phyloP scores from a whole-genome alignment of 2,888 invertebrate species.

The Tortricodes alternella region DNA sequence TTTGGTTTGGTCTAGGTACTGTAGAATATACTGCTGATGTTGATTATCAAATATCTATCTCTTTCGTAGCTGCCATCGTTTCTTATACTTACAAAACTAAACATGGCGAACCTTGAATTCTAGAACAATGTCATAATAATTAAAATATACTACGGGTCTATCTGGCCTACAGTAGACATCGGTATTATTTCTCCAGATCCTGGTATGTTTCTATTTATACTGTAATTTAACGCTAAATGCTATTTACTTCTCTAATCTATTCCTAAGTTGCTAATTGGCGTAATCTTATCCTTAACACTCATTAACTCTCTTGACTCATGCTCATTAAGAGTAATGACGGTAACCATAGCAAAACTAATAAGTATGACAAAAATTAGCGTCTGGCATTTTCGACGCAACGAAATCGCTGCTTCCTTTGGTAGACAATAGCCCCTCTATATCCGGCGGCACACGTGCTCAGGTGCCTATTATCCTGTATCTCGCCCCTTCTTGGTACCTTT shows the following conservation, averaged over 20 bases:
- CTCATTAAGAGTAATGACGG: conserved; percentile 14
- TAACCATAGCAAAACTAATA: conserved; percentile 17
- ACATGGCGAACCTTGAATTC: too few species aligned
- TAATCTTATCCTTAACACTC: conserved; percentile 21
- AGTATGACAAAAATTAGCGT: conserved; percentile 63
- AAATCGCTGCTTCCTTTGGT: conserved; percentile 77
- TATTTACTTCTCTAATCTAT: neutral
- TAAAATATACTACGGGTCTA: too few species aligned
- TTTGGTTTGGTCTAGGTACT: too few species aligned
- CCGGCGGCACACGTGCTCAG: conserved; percentile 82
- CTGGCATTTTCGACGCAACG: conserved; percentile 68
- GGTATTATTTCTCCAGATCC: neutral
- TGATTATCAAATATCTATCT: too few species aligned
- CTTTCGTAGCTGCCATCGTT: too few species aligned
- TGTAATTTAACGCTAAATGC: neutral
- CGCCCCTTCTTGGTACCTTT: conserved; percentile 56
- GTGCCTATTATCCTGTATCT: conserved; percentile 73
- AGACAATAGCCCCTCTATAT: conserved; percentile 76
- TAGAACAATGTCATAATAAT: too few species aligned
- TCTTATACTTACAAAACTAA: too few species aligned
- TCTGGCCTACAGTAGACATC: too few species aligned
- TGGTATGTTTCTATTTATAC: neutral
- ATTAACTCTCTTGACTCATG: conserved; percentile 10
- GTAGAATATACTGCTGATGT: too few species aligned
- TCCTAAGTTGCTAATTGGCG: conserved; percentile 3